Conservation (phyloP, 2,797 vertebrate genomes). For the Heteromormyrus szaboi region DNA sequence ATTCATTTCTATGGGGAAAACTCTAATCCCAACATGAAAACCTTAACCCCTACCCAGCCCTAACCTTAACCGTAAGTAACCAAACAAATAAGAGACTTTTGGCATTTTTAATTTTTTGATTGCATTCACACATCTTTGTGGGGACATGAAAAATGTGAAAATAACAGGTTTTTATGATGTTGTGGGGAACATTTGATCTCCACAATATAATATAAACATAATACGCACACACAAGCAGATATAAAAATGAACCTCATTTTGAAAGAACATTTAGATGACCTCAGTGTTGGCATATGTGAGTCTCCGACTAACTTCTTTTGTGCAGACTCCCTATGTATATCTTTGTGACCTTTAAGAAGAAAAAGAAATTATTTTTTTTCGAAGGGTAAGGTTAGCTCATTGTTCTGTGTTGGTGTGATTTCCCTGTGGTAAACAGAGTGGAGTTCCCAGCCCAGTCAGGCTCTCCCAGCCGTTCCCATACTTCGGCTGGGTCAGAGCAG, state of each 20-base stretch:
- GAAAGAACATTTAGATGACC: constrained; percentile 62
- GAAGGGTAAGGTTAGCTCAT: constrained; percentile 71
- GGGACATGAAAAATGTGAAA: neutral
- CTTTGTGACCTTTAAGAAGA: constrained; percentile 61
- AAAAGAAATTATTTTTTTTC: constrained; percentile 49
- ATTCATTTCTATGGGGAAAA: neutral
- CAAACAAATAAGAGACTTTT: too few species aligned
- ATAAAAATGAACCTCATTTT: constrained; percentile 61
- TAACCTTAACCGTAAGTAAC: too few species aligned
- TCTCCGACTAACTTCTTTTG: constrained; percentile 60
- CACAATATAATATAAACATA: neutral
- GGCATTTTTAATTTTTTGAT: neutral
- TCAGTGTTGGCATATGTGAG: constrained; percentile 61
- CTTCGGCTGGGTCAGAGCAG: constrained; percentile 66
- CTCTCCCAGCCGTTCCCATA: constrained; percentile 69
- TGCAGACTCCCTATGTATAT: constrained; percentile 61
- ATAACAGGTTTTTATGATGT: neutral
- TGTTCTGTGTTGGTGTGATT: constrained; percentile 77
- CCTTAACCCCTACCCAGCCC: too few species aligned
- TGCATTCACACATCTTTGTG: neutral
- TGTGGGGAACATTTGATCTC: neutral
- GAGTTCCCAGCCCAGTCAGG: constrained; percentile 74
- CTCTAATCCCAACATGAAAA: neutral
- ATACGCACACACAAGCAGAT: constrained; percentile 40
- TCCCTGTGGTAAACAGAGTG: constrained; percentile 79